These are phyloP conservation scores for Eufriesea mexicana DNA, from an alignment of 1,140 invertebrate genomes.

Conservation along the genomic window DNA sequence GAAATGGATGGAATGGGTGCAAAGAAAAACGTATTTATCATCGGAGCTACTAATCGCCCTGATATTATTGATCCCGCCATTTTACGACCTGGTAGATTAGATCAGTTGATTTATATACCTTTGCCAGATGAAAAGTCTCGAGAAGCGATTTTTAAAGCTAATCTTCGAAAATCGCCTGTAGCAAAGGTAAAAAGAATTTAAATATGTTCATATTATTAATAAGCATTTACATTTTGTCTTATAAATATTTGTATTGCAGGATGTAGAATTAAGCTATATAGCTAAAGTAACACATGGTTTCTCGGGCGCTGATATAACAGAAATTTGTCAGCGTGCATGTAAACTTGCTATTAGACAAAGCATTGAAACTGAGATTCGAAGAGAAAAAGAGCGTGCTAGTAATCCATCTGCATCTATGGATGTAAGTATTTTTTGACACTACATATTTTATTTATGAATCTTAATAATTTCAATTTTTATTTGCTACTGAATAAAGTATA, in stretches of 20 bases:
- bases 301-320: slow-evolving; percentile 99
- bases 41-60: slow-evolving; percentile 96
- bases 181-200: slow-evolving; percentile 85
- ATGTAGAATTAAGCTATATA: slow-evolving; percentile 97
- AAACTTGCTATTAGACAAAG: slow-evolving; percentile 99
- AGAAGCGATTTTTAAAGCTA: slow-evolving; percentile 97
- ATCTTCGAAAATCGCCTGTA: slow-evolving; percentile 98
- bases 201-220: background rate
- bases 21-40: slow-evolving; percentile 99
- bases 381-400: slow-evolving; percentile 92
- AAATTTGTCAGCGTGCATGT: slow-evolving; percentile 99
- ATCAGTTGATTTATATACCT: slow-evolving; percentile 99
- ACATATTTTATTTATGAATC: slow-evolving; percentile 12
- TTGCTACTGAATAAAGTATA: too few species aligned
- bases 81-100: slow-evolving; percentile 97
- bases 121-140: slow-evolving; percentile 99
- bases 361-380: slow-evolving; percentile 97
- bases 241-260: slow-evolving; percentile 82
- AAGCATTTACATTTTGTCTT: background rate
- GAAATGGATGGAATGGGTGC: slow-evolving; percentile 99
- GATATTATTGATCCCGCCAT: slow-evolving; percentile 99
- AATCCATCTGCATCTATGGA: slow-evolving; percentile 94
- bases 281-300: slow-evolving; percentile 98
- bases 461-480: background rate
- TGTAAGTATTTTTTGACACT: slow-evolving; percentile 83